These are phyloP conservation scores for Dichetophora obliterata DNA, from an alignment of 2,888 invertebrate genomes.

Conservation along the genomic window DNA sequence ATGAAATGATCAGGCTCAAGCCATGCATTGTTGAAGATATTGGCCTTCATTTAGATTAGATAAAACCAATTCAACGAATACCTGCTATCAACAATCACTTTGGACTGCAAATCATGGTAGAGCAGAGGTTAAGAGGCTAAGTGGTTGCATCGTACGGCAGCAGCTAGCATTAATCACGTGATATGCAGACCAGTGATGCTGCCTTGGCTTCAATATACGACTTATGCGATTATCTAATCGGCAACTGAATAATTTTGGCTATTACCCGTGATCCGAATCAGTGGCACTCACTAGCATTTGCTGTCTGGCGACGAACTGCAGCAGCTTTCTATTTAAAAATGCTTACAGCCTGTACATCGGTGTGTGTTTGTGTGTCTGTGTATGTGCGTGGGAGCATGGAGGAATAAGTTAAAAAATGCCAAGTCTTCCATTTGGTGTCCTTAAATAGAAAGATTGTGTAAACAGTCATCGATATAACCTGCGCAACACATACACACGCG, in stretches of 20 bases:
- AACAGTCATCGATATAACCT: no score
- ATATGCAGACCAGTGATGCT: background rate
- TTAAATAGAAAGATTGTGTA: no score
- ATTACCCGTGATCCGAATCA: background rate
- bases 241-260: constrained; percentile 14
- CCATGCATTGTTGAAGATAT: background rate
- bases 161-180: constrained; percentile 22
- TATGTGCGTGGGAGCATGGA: no score
- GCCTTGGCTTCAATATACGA: background rate
- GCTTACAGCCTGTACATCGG: no score
- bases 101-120: background rate
- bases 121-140: constrained; percentile 3
- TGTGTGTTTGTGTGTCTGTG: no score
- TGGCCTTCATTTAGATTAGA: background rate
- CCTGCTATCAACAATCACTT: background rate
- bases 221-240: constrained; percentile 33
- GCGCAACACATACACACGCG: no score
- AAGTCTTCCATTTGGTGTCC: no score
- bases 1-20: constrained; percentile 23
- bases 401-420: no score
- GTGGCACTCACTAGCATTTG: background rate
- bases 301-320: background rate
- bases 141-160: constrained; percentile 8
- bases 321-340: background rate
- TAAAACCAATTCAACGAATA: background rate